Conservation (phyloP, 2,888 invertebrate species). For the Chloroclystis v-ata region DNA sequence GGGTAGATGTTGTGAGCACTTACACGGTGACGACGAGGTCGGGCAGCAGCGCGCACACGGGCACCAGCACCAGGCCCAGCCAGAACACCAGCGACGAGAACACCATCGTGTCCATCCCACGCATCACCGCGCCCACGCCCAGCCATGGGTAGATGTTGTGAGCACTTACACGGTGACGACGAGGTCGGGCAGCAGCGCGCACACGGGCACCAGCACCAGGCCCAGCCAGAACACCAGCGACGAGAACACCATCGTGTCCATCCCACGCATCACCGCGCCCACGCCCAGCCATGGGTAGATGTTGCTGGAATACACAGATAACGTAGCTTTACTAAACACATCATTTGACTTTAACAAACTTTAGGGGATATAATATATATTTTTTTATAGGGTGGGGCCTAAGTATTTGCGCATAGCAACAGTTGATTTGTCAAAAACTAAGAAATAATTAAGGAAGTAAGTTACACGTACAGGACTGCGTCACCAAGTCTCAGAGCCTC, state of each 20-base stretch:
- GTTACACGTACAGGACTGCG: no score
- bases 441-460: no score
- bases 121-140: slow-evolving; percentile 94
- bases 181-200: slow-evolving; percentile 92
- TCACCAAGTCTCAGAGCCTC: no score
- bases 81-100: slow-evolving; percentile 95
- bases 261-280: slow-evolving; percentile 96
- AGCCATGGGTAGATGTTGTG: slow-evolving; percentile 87
- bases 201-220: slow-evolving; percentile 90
- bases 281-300: slow-evolving; percentile 88
- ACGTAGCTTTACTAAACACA: no score
- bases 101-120: slow-evolving; percentile 94
- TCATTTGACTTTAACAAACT: no score
- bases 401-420: no score
- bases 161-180: slow-evolving; percentile 89
- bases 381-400: no score
- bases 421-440: no score
- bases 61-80: slow-evolving; percentile 94
- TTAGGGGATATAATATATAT: no score
- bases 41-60: slow-evolving; percentile 89
- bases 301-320: slow-evolving; percentile 78
- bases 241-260: slow-evolving; percentile 92
- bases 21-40: slow-evolving; percentile 95
- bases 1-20: slow-evolving; percentile 85
- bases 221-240: slow-evolving; percentile 97